Evolutionary conservation across 2,797 vertebrate species (phyloP).

Genomic region (Oreochromis grahami): DNA sequence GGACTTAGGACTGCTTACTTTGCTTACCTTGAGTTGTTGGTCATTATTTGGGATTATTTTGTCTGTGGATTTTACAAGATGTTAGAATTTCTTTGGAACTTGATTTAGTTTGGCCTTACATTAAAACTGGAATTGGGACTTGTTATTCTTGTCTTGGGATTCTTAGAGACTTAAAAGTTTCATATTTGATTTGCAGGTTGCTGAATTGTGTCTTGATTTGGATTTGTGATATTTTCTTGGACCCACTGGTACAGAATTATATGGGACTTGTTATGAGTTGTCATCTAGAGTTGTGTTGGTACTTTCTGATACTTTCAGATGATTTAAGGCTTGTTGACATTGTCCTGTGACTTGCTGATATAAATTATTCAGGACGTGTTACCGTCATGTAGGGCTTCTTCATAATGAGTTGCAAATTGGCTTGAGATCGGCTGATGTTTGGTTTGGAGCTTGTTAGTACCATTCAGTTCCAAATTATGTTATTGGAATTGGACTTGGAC

Average conservation of each 20-base stretch:
- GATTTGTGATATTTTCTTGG: neutral
- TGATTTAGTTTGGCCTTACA: neutral
- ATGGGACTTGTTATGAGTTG: neutral
- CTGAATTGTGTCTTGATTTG: neutral
- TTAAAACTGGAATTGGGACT: neutral
- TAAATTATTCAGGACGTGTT: neutral
- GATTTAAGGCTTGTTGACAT: neutral
- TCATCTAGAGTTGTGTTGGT: neutral
- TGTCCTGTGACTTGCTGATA: neutral
- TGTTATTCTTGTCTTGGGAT: neutral
- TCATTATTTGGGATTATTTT: neutral
- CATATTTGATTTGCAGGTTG: neutral
- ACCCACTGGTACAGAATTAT: neutral
- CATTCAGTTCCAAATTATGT: neutral
- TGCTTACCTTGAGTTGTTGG: neutral
- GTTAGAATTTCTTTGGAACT: neutral
- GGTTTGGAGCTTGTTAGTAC: neutral
- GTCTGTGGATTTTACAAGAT: neutral
- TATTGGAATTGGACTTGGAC: neutral
- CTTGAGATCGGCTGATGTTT: neutral
- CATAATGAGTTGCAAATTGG: neutral
- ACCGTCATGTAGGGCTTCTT: neutral
- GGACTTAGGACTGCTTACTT: neutral
- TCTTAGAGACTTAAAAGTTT: neutral
- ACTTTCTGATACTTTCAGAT: neutral